Evolutionary conservation across 30 jellyfish, hydroid and myxozoan genomes (phyloP).

Genomic region (Rhopilema esculentum): DNA sequence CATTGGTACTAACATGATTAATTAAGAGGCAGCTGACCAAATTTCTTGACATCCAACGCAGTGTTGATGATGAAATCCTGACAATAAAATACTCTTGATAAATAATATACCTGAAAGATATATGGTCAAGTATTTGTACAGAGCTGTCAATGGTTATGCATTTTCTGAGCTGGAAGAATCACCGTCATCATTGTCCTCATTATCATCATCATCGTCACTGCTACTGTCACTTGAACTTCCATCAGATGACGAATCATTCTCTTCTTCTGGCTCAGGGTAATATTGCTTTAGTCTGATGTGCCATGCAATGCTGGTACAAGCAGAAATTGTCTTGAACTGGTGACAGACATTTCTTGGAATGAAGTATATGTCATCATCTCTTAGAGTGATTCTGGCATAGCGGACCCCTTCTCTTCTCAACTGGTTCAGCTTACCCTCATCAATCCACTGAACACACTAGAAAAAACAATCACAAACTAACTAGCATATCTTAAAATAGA

Average conservation of each 20-base stretch:
- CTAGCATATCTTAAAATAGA: neutral
- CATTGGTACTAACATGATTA: too few species aligned
- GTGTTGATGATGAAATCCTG: slow-evolving; percentile 20
- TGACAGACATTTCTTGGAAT: slow-evolving; percentile 98
- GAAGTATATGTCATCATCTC: slow-evolving; percentile 93
- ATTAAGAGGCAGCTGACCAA: neutral
- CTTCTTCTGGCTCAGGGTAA: slow-evolving; percentile 70
- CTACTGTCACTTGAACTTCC: slow-evolving; percentile 45
- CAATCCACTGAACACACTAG: slow-evolving; percentile 98
- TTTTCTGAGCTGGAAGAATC: slow-evolving; percentile 39
- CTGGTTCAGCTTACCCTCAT: slow-evolving; percentile 96
- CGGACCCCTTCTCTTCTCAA: slow-evolving; percentile 97
- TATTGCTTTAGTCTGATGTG: slow-evolving; percentile 93
- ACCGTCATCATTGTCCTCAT: too few species aligned
- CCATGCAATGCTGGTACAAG: slow-evolving; percentile 98
- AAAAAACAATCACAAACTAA: neutral
- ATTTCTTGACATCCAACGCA: neutral
- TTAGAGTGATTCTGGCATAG: slow-evolving; percentile 82
- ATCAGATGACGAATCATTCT: slow-evolving; percentile 36
- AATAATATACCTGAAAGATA: slow-evolving; percentile 24
- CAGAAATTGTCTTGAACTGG: slow-evolving; percentile 97
- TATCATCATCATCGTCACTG: slow-evolving; percentile 53
- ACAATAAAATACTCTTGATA: slow-evolving; percentile 30
- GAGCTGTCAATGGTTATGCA: neutral
- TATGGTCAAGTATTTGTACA: slow-evolving; percentile 2